These are phyloP conservation scores for Labeo catla DNA, from an alignment of 2,113 vertebrate species.

Conservation along the genomic window DNA sequence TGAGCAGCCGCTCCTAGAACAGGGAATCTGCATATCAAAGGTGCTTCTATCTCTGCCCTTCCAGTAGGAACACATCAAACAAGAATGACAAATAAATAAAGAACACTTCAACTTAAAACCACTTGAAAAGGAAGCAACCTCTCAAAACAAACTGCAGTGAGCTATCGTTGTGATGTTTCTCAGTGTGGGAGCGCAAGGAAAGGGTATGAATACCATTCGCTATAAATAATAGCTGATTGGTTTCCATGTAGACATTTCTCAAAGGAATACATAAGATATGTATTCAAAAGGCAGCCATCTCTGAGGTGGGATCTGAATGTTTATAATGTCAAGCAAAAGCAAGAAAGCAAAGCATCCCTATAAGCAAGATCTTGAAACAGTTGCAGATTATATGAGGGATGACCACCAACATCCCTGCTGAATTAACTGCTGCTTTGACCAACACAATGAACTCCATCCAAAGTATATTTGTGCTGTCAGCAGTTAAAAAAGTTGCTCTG, in stretches of 20 bases:
- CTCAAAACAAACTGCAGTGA: conserved; percentile 4
- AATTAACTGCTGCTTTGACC: background rate
- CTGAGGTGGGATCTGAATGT: background rate
- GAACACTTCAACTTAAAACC: conserved; percentile 31
- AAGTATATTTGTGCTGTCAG: too few relatives aligned
- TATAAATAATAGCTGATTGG: conserved; percentile 34
- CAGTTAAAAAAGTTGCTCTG: background rate
- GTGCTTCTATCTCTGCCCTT: conserved; percentile 19
- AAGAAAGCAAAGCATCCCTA: background rate
- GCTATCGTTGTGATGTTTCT: background rate
- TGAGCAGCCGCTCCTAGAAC: background rate
- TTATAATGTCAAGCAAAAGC: background rate
- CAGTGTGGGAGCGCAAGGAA: background rate
- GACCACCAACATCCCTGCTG: background rate
- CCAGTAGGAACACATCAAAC: conserved; percentile 21
- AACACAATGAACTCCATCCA: background rate
- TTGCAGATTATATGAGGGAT: background rate
- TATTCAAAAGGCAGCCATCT: background rate
- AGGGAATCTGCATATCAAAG: conserved; percentile 55
- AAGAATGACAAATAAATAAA: conserved; percentile 36
- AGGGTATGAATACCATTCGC: background rate
- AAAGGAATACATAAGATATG: background rate
- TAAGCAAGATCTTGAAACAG: background rate
- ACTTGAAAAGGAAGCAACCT: conserved; percentile 23
- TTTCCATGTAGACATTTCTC: background rate